Evolutionary conservation across 2,888 invertebrate genomes (phyloP).

Genomic region (Thereva nobilitata): DNA sequence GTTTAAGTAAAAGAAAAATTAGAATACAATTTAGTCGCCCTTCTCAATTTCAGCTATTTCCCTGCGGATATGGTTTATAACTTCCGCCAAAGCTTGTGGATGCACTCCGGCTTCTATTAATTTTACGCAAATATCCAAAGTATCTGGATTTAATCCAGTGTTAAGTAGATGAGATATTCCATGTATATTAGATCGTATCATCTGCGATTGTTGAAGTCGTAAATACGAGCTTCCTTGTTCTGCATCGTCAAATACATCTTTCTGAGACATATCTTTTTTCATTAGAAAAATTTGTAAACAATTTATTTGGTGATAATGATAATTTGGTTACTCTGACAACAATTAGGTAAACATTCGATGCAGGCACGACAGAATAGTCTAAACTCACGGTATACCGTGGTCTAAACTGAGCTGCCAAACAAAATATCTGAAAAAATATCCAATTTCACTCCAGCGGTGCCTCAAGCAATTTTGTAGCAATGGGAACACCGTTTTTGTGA

Average conservation of each 20-base stretch:
- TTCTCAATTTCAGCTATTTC: constrained; percentile 58
- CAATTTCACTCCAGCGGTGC: too few species aligned
- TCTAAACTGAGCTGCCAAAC: too few species aligned
- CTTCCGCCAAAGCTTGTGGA: constrained; percentile 71
- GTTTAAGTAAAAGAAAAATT: too few species aligned
- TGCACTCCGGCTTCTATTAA: constrained; percentile 73
- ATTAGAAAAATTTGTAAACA: too few species aligned
- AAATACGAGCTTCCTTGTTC: constrained; percentile 47
- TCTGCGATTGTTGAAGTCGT: constrained; percentile 49
- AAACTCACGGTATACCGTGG: too few species aligned
- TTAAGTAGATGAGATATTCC: constrained; percentile 71
- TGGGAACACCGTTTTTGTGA: too few species aligned
- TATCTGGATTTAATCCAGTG: constrained; percentile 71
- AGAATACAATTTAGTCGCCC: constrained; percentile 12
- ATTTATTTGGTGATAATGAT: too few species aligned
- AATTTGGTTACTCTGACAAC: too few species aligned
- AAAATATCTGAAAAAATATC: too few species aligned
- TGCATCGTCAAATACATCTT: constrained; percentile 40
- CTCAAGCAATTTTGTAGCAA: too few species aligned
- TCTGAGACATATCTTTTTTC: constrained; percentile 15
- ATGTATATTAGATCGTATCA: constrained; percentile 49
- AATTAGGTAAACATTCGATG: too few species aligned
- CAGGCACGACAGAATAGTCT: too few species aligned
- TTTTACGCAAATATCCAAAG: constrained; percentile 69
- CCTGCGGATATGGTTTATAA: constrained; percentile 69